Evolutionary conservation across 2,888 invertebrate species (phyloP).

Genomic region (Limnephilus auricula): DNA sequence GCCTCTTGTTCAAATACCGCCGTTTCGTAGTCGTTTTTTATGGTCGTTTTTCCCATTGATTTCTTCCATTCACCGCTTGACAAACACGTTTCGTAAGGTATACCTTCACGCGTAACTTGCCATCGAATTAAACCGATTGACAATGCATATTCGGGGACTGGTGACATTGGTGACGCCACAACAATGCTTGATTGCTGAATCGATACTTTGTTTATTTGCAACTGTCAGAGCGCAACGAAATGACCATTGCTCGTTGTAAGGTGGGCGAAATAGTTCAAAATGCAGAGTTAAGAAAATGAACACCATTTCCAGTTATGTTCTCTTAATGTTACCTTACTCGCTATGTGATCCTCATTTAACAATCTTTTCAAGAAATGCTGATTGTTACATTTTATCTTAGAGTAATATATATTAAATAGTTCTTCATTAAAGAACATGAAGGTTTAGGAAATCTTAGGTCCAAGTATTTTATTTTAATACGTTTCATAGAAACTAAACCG

Average conservation of each 20-base stretch:
- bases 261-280: not conserved
- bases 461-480: too few species aligned
- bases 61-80: constrained; percentile 32
- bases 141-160: constrained; percentile 13
- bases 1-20: constrained; percentile 8
- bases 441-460: too few species aligned
- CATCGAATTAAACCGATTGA: constrained; percentile 7
- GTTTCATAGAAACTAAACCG: too few species aligned
- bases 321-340: too few species aligned
- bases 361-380: too few species aligned
- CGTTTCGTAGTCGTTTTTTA: constrained; percentile 25
- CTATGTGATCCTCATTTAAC: too few species aligned
- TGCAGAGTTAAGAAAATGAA: too few species aligned
- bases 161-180: constrained; percentile 4
- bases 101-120: constrained; percentile 33
- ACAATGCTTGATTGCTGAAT: constrained; percentile 27
- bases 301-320: too few species aligned
- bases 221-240: constrained; percentile 1
- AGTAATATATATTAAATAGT: too few species aligned
- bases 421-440: too few species aligned
- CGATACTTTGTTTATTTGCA: constrained; percentile 3
- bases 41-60: not conserved
- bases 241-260: not conserved
- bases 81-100: constrained; percentile 33
- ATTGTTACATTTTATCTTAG: too few species aligned